Base-by-base conservation (phyloP, 2,113 vertebrate genomes). In the Myotis yumanensis region DNA sequence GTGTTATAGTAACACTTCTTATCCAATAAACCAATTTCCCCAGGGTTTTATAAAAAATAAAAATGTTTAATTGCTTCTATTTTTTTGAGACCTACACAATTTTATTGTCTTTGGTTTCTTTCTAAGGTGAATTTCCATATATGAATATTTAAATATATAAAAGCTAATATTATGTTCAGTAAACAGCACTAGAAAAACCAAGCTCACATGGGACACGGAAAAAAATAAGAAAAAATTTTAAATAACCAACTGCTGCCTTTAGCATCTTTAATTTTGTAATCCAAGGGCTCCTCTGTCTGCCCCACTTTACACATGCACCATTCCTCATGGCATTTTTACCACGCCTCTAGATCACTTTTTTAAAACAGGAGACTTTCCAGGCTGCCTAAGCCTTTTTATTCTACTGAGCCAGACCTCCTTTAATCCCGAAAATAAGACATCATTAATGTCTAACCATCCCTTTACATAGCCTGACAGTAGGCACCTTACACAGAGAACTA, bases 1-100 rank as follows among this genome's bases (percentile, higher is more conserved):
- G 83, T 40, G 25, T 46, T 23, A 93, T 46, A 66, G 22, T 69
- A 96, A 76, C 84, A 77, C 72, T 94, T 86, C 72, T 89, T 91
- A 72, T 17, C 30, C 54, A 69, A 76, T 52, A 51, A 97, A 85
- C 7, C 51, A 88, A 43, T 96, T 96, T 92, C 48, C 69, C 40
- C 28, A 57, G 11, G 20, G n/a, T 35, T 59, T 82, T 75, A 92
- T 95, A n/a, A 93, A 97, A 95, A 91, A 73, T 46, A 73, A 82
- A 22, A 94, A 87, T 57, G 43, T 64, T 28, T 76, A 96, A 86
- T 51, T 89, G 37, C 8, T 90, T 91, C 79, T 52, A 20, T 72
- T 86, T 91, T 95, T 95, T 88, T 86, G 37, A 57, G 40, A 81
- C 84, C 40, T 48, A 86, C 54, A 94, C 51, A 84, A 54, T 69